Base-by-base conservation (phyloP, 1,140 invertebrate species). In the Chironomus tepperi region DNA sequence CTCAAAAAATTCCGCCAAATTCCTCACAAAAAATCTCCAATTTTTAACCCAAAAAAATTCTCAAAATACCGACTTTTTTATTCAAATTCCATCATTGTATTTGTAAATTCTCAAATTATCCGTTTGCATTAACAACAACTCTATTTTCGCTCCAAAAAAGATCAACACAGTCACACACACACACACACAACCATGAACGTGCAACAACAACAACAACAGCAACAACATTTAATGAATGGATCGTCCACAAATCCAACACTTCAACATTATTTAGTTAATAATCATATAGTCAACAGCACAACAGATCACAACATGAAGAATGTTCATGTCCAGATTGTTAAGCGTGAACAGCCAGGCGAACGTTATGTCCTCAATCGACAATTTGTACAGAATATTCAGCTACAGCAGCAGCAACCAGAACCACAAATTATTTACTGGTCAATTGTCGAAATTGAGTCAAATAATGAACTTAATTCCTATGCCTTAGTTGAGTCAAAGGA, bases 401-500 rank as follows among this genome's bases (percentile, higher is more conserved):
- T 18, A 10, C 65, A 70, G 19, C 8, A 70, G 8, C 65, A 70
- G 16, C 65, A 19, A 21, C 65, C 8, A n/a, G 7, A 16, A 18
- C 64, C 1, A 3, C 64, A 70, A 19, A 70, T 18, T 18, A 21
- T 70, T 70, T 70, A 70, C 18, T 70, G 65, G 65, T 2, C 10
- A 7, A 18, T 70, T 70, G 65, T 70, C 6, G 65, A 70, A 18
- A 18, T 70, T 21, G 65, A 70, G 65, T 70, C 65, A 21, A 70
- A 70, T 10, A 70, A 70, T 70, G 65, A 70, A 70, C 6, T 18
- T 18, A 70, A 70, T 70, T 70, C 65, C 8, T 70, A 70, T 70
- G 65, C 65, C 7, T 16, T 70, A 5, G 65, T 70, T 7, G 65
- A 70, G 18, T 70, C 65, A 19, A 70, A 70, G 18, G 65, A 70